Percentiles rank a stretch among this genome's conserved stretches.
These are phyloP conservation scores for Nephrotoma appendiculata DNA, from an alignment of 2,888 invertebrate genomes.

Conservation along the genomic window DNA sequence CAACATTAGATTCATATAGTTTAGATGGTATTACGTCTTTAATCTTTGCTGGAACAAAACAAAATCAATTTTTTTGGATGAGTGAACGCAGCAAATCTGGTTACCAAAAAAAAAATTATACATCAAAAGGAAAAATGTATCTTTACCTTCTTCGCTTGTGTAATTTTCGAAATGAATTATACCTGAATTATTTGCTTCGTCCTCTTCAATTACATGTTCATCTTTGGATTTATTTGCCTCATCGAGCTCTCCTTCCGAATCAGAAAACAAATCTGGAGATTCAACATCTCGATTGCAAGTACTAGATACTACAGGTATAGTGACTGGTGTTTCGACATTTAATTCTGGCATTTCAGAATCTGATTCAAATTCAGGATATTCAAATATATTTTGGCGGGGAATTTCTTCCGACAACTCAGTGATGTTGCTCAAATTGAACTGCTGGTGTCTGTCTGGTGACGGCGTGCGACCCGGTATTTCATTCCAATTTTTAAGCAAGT, in stretches of 20 bases:
- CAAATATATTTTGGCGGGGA: not conserved
- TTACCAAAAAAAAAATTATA: not conserved
- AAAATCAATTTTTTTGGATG: not conserved
- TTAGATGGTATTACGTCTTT: not conserved
- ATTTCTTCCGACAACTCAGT: not conserved
- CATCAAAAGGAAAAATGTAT: not conserved
- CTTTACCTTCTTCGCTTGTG: not conserved
- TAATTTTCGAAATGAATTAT: not conserved
- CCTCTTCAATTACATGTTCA: not conserved
- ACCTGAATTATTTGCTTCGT: not conserved
- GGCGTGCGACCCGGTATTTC: slow-evolving; percentile 50
- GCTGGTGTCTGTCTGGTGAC: not conserved
- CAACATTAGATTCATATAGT: not conserved
- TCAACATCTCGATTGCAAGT: not conserved
- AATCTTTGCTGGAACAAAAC: not conserved
- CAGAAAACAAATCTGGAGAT: not conserved
- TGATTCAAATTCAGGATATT: not conserved
- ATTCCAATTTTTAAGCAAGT: slow-evolving; percentile 44
- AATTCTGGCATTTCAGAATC: not conserved
- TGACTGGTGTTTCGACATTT: not conserved
- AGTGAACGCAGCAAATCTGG: not conserved
- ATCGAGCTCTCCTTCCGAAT: not conserved
- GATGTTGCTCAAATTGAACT: not conserved
- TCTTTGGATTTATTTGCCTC: not conserved
- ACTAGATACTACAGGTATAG: not conserved